Conservation (phyloP, 2,113 vertebrate species). For the Cephalopholis sonnerati region DNA sequence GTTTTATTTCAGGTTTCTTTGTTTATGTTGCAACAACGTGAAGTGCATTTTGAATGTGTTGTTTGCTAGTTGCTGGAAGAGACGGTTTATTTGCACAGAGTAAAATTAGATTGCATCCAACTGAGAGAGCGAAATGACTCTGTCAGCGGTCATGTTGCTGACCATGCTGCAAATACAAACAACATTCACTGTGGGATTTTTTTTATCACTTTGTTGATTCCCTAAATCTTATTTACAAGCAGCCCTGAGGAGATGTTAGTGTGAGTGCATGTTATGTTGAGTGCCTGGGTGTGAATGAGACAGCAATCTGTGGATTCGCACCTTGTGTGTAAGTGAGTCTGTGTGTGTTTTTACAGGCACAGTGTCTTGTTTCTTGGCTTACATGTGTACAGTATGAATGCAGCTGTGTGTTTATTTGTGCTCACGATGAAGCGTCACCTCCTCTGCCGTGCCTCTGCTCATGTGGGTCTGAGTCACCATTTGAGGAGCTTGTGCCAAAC, state of each 20-base stretch:
- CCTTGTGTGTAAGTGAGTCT: constrained; percentile 5
- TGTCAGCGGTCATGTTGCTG: constrained; percentile 22
- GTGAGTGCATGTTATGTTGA: constrained; percentile 9
- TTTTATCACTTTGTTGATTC: constrained; percentile 29
- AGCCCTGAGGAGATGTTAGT: constrained; percentile 14
- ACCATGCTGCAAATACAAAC: constrained; percentile 23
- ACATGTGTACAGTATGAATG: constrained; percentile 18
- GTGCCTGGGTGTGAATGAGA: constrained; percentile 23
- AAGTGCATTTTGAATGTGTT: constrained; percentile 37
- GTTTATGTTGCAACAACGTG: constrained; percentile 43
- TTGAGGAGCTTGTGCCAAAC: constrained; percentile 43
- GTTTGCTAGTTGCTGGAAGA: constrained; percentile 40
- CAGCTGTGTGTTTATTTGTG: constrained; percentile 39
- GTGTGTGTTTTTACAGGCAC: constrained; percentile 1
- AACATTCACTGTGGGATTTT: constrained; percentile 21
- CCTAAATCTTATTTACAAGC: constrained; percentile 39
- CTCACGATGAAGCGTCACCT: constrained; percentile 32
- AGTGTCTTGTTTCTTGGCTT: constrained; percentile 7
- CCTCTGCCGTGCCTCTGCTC: constrained; percentile 2
- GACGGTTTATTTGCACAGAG: constrained; percentile 34
- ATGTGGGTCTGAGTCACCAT: constrained; percentile 63
- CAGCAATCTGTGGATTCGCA: constrained; percentile 1
- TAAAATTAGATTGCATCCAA: constrained; percentile 38
- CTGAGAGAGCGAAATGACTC: constrained; percentile 21
- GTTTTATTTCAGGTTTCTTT: constrained; percentile 39